Conservation (phyloP, 2,888 invertebrate species). For the Parelbella ahira region DNA sequence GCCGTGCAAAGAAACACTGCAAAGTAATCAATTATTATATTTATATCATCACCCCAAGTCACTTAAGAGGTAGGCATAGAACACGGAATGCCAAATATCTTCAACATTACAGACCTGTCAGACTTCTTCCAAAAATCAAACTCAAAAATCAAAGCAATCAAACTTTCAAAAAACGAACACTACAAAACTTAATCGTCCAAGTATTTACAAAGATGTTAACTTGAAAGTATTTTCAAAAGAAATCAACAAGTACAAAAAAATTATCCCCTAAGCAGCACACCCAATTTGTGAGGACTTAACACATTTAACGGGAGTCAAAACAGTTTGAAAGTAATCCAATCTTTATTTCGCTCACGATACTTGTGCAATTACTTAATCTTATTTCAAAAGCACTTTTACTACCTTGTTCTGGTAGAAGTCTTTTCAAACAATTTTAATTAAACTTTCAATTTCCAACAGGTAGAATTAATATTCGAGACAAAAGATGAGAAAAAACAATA, state of each 20-base stretch:
- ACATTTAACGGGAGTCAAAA: slow-evolving; percentile 10
- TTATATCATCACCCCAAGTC: no score
- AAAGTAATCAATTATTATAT: no score
- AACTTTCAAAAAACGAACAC: no score
- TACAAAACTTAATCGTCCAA: no score
- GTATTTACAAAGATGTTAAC: no score
- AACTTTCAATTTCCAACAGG: slow-evolving; percentile 15
- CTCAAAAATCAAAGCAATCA: no score
- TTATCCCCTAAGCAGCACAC: slow-evolving; percentile 12
- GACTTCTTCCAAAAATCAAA: no score
- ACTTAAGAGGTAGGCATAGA: no score
- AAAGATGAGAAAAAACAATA: slow-evolving; percentile 11
- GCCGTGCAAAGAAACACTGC: no score
- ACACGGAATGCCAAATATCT: no score
- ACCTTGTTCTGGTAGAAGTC: slow-evolving; percentile 21
- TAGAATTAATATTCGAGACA: slow-evolving; percentile 11
- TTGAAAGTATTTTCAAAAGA: no score
- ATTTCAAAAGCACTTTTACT: slow-evolving; percentile 25
- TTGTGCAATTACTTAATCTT: slow-evolving; percentile 20
- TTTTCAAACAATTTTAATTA: slow-evolving; percentile 27
- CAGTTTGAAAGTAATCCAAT: slow-evolving; percentile 25
- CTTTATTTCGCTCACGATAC: slow-evolving; percentile 24
- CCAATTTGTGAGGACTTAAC: slow-evolving; percentile 13
- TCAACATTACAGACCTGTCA: no score
- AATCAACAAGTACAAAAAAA: slow-evolving; percentile 9